A percentile compares a stretch with the other conserved stretches of the same genome.
Conservation (phyloP, 2,888 invertebrate species). For the Hermodice carunculata region DNA sequence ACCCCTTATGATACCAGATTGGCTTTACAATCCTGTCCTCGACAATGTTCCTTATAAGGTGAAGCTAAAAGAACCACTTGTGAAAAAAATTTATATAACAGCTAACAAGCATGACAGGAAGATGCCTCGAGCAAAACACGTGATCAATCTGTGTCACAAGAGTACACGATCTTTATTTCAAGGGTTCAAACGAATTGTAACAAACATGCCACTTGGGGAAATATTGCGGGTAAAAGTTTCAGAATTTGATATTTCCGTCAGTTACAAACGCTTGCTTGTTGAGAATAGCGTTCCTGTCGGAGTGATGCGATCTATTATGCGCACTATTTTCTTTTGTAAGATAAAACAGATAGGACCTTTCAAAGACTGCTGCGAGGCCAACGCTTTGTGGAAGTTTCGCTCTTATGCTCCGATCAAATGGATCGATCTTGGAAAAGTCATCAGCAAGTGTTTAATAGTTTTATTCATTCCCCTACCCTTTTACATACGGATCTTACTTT, state of each 20-base stretch:
- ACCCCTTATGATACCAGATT: slow-evolving; percentile 54
- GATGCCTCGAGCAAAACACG: slow-evolving; percentile 2
- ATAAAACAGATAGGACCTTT: slow-evolving; percentile 60
- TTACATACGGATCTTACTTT: slow-evolving; percentile 59
- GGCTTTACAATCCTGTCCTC: slow-evolving; percentile 58
- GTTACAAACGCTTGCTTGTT: slow-evolving; percentile 38
- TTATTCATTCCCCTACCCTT: slow-evolving; percentile 60
- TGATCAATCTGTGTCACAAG: background rate
- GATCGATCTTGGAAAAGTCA: slow-evolving; percentile 42
- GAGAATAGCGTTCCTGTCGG: slow-evolving; percentile 45
- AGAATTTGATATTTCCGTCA: slow-evolving; percentile 40
- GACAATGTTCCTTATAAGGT: slow-evolving; percentile 58
- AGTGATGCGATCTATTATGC: slow-evolving; percentile 22
- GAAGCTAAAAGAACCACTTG: slow-evolving; percentile 42
- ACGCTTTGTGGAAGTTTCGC: slow-evolving; percentile 22
- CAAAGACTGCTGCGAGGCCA: slow-evolving; percentile 57
- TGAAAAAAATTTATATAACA: slow-evolving; percentile 26
- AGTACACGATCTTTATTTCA: too few relatives aligned
- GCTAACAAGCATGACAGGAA: too few relatives aligned
- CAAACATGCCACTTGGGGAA: slow-evolving; percentile 1
- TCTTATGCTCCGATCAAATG: slow-evolving; percentile 21
- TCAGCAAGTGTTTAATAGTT: slow-evolving; percentile 51
- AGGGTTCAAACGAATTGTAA: too few relatives aligned
- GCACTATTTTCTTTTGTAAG: slow-evolving; percentile 54
- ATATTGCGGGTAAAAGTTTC: slow-evolving; percentile 24